Conservation (phyloP, 1,140 invertebrate species). For the Gyrodactylus salaris region DNA sequence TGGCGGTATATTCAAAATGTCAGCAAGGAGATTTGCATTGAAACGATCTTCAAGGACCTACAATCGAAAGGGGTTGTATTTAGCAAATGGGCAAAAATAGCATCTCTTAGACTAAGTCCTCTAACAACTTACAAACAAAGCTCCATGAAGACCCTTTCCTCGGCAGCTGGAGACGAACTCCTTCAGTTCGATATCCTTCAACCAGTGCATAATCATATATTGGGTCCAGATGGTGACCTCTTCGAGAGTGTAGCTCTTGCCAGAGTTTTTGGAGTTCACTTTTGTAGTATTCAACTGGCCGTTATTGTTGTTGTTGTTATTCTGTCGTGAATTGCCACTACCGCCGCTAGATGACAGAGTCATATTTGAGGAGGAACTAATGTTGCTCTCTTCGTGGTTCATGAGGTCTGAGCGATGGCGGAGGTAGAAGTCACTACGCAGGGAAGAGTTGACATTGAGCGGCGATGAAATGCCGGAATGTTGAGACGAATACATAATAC, state of each 20-base stretch:
- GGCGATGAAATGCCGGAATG: neutral
- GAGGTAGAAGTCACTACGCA: neutral
- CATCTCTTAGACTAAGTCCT: neutral
- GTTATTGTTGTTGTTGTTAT: neutral
- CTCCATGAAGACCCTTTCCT: neutral
- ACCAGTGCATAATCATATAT: neutral
- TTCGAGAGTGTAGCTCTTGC: neutral
- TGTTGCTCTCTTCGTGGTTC: neutral
- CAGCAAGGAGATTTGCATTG: neutral
- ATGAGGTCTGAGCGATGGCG: neutral
- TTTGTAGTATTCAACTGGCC: no score
- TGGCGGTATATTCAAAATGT: neutral
- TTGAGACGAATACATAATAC: neutral
- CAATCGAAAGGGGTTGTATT: neutral
- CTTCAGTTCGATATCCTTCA: neutral
- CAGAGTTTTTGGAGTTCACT: no score
- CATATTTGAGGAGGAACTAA: neutral
- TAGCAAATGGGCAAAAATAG: neutral
- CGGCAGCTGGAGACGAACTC: neutral
- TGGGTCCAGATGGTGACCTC: neutral
- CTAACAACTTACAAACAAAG: neutral
- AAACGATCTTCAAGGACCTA: neutral
- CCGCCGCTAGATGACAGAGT: neutral
- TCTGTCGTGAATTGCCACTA: neutral
- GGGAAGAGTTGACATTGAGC: neutral